A percentile compares a stretch with the other conserved stretches of the same genome.
Conservation (phyloP, 2,113 vertebrate genomes). For the Zosterops japonicus region DNA sequence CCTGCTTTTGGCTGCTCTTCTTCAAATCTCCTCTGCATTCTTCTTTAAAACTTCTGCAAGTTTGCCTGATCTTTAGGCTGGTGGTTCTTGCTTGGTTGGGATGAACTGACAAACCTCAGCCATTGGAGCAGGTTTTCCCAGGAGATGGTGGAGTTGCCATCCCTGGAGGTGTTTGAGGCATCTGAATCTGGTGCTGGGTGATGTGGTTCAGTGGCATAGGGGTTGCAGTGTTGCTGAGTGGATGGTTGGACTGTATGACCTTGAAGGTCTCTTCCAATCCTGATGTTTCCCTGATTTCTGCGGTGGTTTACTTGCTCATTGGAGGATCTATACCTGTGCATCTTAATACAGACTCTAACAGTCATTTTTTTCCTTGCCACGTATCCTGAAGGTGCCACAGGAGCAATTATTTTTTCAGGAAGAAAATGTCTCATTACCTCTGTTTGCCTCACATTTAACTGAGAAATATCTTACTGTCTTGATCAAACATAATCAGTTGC, state of each 20-base stretch:
- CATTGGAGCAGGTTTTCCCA: neutral
- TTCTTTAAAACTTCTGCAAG: neutral
- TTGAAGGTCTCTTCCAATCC: neutral
- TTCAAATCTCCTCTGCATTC: neutral
- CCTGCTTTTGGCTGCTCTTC: neutral
- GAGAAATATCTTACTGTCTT: neutral
- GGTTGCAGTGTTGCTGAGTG: neutral
- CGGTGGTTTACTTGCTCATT: neutral
- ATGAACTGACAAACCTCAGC: neutral
- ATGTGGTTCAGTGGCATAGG: neutral
- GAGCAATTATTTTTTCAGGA: neutral
- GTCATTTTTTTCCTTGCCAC: neutral
- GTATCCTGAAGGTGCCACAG: neutral
- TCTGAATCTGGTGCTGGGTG: neutral
- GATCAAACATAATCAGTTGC: neutral
- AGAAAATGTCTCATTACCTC: neutral
- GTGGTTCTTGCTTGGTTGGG: neutral
- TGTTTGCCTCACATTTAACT: neutral
- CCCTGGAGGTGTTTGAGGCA: neutral
- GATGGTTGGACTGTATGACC: neutral
- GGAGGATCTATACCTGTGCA: neutral
- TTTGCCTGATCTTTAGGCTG: rapidly evolving
- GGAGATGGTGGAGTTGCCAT: too few relatives aligned
- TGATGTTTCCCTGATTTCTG: neutral
- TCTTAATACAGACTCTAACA: neutral